Base-by-base conservation (phyloP, 2,888 invertebrate species). In the Orthosia cruda region DNA sequence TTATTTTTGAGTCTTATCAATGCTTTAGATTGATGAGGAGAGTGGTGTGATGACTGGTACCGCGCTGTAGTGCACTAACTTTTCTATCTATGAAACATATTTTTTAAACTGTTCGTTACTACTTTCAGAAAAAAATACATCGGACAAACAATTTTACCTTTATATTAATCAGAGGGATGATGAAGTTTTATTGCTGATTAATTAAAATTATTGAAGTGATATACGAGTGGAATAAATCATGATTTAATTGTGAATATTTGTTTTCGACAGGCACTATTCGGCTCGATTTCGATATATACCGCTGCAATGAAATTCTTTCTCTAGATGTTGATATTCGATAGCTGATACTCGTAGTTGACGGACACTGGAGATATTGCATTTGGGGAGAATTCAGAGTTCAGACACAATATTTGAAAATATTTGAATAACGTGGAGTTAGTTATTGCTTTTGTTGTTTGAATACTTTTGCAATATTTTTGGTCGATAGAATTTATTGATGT, bases 191-290 rank as follows among this genome's bases (percentile, higher is more conserved):
- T 9, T 23, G 13, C 26, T 0, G 4, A 45, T 9, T 45, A 45
- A 45, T 61, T 45, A 47, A n/a, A 50, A 23, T 20, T n/a, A 23
- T 40, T 57, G 71, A 32, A 26, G 12, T 58, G 5, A 32, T 32
- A 49, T 1, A 3, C 11, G 23, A 63, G 45, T 16, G n/a, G 26
- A 63, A 54, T 62, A 57, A 32, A 62, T 61, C 16, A 52, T 47
- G n/a, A 49, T 64, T 45, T 47, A n/a, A 50, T 57, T 47, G 23
- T n/a, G n/a, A 13, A 50, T 47, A 16, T 40, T 32, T 80, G 78
- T 80, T 55, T 55, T 55, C 68, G 74, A 80, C 64, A 64, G 67
- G n/a, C n/a, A 16, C 52, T 67, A 63, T 67, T 67, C 67, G 47
- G 40, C 5, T 12, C 57, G 16, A 15, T 20, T 23, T 9, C 68